A percentile compares a stretch with the other conserved stretches of the same genome.
Conservation (phyloP, 2,113 vertebrate species). For the Canis aureus region DNA sequence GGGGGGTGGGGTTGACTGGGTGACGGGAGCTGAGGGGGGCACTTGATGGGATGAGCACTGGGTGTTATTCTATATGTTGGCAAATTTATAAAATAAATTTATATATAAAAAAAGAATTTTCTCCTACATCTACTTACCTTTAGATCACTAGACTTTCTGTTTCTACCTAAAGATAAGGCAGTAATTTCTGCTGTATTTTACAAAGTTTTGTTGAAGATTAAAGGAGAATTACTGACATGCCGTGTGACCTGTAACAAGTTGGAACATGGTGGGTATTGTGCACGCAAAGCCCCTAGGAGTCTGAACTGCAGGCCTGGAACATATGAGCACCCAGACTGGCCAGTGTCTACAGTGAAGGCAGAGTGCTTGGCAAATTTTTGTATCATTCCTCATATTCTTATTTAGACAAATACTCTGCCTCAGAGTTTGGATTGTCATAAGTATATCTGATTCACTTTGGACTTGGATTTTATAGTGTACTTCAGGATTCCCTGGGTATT, state of each 20-base stretch:
- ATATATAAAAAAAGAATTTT: too few species aligned
- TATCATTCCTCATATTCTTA: background rate
- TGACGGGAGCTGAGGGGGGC: too few species aligned
- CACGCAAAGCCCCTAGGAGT: background rate
- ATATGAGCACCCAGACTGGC: too few species aligned
- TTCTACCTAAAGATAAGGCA: background rate
- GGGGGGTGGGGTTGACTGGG: too few species aligned
- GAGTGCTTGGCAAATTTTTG: background rate
- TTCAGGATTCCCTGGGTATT: background rate
- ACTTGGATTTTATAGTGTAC: background rate
- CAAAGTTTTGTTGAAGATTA: background rate
- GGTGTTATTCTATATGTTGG: too few species aligned
- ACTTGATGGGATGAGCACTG: too few species aligned
- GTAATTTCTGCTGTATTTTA: background rate
- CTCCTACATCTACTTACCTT: background rate
- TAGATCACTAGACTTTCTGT: background rate
- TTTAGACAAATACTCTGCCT: background rate
- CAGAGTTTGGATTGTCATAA: background rate
- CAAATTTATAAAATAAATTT: too few species aligned
- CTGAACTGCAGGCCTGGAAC: background rate
- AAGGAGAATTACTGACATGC: background rate
- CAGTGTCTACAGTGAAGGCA: background rate
- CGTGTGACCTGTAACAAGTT: background rate
- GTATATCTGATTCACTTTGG: background rate
- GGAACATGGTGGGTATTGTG: background rate